Evolutionary conservation across 2,888 invertebrate genomes (phyloP), one percentile per base, ranked within the genome.

Genomic region (Melangyna quadrimaculata): DNA sequence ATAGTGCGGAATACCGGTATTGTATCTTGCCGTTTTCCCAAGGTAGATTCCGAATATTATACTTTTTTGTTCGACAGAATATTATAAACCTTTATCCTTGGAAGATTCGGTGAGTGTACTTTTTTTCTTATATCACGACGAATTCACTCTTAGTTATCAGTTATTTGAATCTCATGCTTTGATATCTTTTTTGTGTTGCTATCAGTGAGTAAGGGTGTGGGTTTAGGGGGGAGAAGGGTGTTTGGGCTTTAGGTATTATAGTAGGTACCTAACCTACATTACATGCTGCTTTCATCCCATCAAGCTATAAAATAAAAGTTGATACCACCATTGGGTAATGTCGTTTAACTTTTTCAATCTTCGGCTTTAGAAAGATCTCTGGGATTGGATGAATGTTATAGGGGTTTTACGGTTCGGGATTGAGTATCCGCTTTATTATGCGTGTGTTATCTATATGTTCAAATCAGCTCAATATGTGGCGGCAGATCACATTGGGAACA

Each of bases 291-390:
- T 75, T 75, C 55, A 84, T 80, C 84, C 75, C 22, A n/a, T n/a
- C n/a, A 19, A 59, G 80, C 80, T 53, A 84, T 84, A 84, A 84
- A 84, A 84, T 84, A 84, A 84, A 84, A 84, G 83, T 79, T 79
- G 83, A 84, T 84, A 75, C 71, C 67, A 74, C 83, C 79, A 84
- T 79, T 79, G 74, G 79, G 75, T 79, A 75, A 79, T 67, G 79
- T 79, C 83, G 65, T 84, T 79, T 51, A 40, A 71, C 40, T 51
- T 59, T 63, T 55, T 40, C 65, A 78, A 65, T 70, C 69, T 65
- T 29, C 48, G 35, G 63, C 27, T 75, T 70, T 43, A 24, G 73
- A 45, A 12, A 69, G 32, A 43, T 55, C 59, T 17, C 7, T 37
- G 57, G 57, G 70, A 65, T 71, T 77, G 77, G 35, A 29, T 43